Evolutionary conservation across 2,888 invertebrate genomes (phyloP).

Genomic region (Ophonus ardosiacus): DNA sequence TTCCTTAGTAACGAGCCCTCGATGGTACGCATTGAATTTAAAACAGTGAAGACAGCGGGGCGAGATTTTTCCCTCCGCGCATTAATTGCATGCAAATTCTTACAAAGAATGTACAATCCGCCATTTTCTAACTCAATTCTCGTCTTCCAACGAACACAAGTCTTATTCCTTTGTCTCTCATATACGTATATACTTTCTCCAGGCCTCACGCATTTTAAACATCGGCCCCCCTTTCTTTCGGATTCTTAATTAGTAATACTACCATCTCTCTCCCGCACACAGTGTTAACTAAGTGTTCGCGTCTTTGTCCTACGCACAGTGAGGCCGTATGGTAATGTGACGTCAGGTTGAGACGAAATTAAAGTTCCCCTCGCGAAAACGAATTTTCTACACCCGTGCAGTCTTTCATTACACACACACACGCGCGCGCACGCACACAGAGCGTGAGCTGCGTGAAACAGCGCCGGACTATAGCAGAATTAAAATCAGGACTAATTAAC

Average conservation of each 20-base stretch:
- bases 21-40: slow-evolving; percentile 54
- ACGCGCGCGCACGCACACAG: no score
- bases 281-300: slow-evolving; percentile 73
- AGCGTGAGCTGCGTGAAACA: no score
- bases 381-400: slow-evolving; percentile 77
- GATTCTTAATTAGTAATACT: slow-evolving; percentile 84
- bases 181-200: slow-evolving; percentile 73
- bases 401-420: slow-evolving; percentile 75
- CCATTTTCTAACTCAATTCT: slow-evolving; percentile 76
- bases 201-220: slow-evolving; percentile 77
- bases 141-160: slow-evolving; percentile 72
- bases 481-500: no score
- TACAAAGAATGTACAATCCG: slow-evolving; percentile 75
- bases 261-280: slow-evolving; percentile 75
- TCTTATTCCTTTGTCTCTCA: slow-evolving; percentile 75
- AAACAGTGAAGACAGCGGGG: slow-evolving; percentile 44
- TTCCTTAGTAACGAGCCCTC: no score
- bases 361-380: slow-evolving; percentile 75
- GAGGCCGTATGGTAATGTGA: slow-evolving; percentile 76
- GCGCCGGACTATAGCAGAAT: no score
- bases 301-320: slow-evolving; percentile 78
- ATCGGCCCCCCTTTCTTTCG: slow-evolving; percentile 81
- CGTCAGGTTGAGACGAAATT: slow-evolving; percentile 75
- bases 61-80: slow-evolving; percentile 60
- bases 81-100: slow-evolving; percentile 75